Evolutionary conservation across 2,797 vertebrate species (phyloP).

Genomic region (Pseudopleuronectes americanus): DNA sequence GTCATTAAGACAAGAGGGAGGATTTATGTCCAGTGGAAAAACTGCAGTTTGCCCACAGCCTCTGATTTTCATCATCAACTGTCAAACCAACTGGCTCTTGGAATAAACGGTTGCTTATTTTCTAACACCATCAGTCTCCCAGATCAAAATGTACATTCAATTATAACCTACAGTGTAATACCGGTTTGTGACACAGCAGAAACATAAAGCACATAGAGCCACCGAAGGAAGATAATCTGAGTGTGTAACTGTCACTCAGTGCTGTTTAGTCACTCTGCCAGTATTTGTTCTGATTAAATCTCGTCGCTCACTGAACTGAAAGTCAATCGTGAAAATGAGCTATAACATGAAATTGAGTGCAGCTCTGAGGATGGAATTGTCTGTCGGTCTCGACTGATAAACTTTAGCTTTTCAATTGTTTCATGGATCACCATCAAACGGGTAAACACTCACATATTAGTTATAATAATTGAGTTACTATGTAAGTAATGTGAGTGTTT

Average conservation of each 20-base stretch:
- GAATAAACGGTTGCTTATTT: too few species aligned
- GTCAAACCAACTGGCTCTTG: neutral
- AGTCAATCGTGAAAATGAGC: neutral
- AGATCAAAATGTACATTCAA: neutral
- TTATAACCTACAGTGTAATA: too few species aligned
- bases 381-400: neutral
- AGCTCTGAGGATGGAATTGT: neutral
- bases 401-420: neutral
- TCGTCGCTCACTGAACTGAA: slow-evolving; percentile 21
- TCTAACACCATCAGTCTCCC: neutral
- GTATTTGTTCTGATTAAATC: neutral
- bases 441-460: too few species aligned
- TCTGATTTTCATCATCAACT: neutral
- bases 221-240: neutral
- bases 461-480: too few species aligned
- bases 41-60: slow-evolving; percentile 1
- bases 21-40: slow-evolving; percentile 22
- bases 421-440: neutral
- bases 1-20: slow-evolving; percentile 28
- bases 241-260: neutral
- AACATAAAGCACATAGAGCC: neutral
- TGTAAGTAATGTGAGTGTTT: neutral
- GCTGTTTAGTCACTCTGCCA: neutral
- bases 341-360: neutral
- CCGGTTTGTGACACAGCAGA: neutral